Conservation (phyloP, 2,888 invertebrate genomes). For the Nomada lathburiana region DNA sequence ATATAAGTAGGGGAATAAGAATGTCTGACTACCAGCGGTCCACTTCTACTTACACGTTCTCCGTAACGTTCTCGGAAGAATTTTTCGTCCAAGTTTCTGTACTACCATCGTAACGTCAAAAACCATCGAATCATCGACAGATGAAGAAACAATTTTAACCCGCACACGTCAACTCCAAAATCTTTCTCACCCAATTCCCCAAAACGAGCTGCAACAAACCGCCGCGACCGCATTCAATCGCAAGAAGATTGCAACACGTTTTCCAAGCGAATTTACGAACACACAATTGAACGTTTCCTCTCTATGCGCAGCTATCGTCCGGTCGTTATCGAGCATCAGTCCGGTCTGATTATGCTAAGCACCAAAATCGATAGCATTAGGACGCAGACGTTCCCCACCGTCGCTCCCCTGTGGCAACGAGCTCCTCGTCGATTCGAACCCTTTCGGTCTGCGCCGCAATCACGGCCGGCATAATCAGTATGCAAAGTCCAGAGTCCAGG, state of each 20-base stretch:
- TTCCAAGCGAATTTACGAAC: conserved; percentile 53
- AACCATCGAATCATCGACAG: too few species aligned
- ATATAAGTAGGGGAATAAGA: background rate
- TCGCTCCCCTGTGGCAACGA: conserved; percentile 62
- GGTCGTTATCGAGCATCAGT: conserved; percentile 73
- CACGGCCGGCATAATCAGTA: conserved; percentile 75
- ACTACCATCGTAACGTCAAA: too few species aligned
- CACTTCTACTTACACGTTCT: conserved; percentile 4
- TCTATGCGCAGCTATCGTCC: conserved; percentile 53
- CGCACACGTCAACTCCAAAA: too few species aligned
- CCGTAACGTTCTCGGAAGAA: too few species aligned
- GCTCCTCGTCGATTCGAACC: conserved; percentile 70
- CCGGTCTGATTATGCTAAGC: conserved; percentile 82
- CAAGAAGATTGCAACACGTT: conserved; percentile 10
- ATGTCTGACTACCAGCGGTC: conserved; percentile 5
- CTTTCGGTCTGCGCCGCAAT: conserved; percentile 72
- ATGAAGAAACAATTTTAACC: too few species aligned
- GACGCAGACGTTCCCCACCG: conserved; percentile 61
- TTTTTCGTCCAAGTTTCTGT: too few species aligned
- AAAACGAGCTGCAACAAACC: background rate
- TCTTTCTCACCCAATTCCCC: too few species aligned
- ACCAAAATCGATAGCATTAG: conserved; percentile 82
- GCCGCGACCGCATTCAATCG: conserved; percentile 6
- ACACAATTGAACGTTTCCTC: conserved; percentile 57
- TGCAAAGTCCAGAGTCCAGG: conserved; percentile 72